Conservation (phyloP, 2,113 vertebrate species). For the Irena cyanogastra region DNA sequence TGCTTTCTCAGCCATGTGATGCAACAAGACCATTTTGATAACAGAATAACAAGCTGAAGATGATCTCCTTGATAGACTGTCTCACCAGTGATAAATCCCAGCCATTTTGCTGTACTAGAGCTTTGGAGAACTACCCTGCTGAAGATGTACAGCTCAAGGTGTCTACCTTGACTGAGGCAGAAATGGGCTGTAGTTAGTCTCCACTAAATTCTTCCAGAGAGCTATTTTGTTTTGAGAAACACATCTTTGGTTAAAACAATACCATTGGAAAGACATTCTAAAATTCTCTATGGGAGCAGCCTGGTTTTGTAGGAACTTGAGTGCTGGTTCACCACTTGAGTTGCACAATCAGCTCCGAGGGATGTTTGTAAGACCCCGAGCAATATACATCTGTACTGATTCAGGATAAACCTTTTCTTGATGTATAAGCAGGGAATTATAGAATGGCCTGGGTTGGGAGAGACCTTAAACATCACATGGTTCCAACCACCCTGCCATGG, state of each 20-base stretch:
- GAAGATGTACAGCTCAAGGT: background rate
- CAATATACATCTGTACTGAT: background rate
- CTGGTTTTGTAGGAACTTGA: background rate
- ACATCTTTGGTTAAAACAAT: background rate
- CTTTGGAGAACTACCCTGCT: background rate
- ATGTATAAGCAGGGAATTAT: background rate
- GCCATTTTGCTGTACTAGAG: background rate
- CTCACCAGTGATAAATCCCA: background rate
- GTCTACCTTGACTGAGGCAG: background rate
- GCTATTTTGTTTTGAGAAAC: background rate
- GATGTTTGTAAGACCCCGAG: background rate
- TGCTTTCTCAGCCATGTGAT: background rate
- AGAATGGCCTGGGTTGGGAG: background rate
- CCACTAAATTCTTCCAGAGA: background rate
- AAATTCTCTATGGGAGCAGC: background rate
- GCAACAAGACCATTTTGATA: background rate
- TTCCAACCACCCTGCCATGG: background rate
- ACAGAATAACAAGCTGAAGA: background rate
- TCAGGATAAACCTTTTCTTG: background rate
- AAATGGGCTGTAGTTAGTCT: background rate
- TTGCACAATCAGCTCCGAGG: background rate
- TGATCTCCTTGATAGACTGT: background rate
- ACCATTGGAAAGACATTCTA: background rate
- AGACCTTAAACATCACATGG: background rate
- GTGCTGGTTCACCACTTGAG: background rate